Evolutionary conservation across 1,140 invertebrate species (phyloP), one percentile per base, ranked within the genome.

Genomic region (Drosophila carrolli): DNA sequence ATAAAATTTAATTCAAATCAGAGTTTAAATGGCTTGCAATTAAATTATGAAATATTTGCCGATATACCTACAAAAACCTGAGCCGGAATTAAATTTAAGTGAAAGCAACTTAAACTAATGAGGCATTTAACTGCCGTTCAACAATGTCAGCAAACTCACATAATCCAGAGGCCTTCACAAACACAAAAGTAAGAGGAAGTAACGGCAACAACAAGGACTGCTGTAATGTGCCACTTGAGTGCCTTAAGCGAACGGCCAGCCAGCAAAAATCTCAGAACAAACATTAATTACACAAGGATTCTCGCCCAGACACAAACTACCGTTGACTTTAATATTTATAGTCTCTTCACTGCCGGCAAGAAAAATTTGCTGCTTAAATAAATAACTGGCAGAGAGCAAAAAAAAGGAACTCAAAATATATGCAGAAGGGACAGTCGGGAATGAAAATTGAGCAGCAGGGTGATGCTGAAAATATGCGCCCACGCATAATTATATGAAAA

Each of bases 401-500:
- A 47, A 23, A 47, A 47, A 23, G 23, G 5, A 55, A 32, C 19
- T n/a, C 47, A 29, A 40, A 55, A 29, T 41, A 61, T 35, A 29
- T 56, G 23, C 54, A 44, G 35, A 38, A 8, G 1, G 16, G n/a
- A 35, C 35, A 35, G 61, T 11, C 9, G 9, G 10, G 11, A 9
- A 55, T 13, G 51, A 71, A 71, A 71, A 57, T 71, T 70, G 51
- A 71, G 67, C 44, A 51, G 27, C 43, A 29, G 9, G 40, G 44
- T 32, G 44, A 47, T 44, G 54, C 38, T 55, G 57, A 14, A 76
- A 76, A 63, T 67, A 72, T 86, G 83, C 83, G 82, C 75, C 72
- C 66, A 86, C 80, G 83, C 83, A 86, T 89, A 86, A 89, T 86
- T 86, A 86, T 89, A 89, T 89, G 79, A 86, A 86, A 86, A 89